Evolutionary conservation across 37 sponge, comb jelly and placozoan species (phyloP), one percentile per base, ranked within the genome.

Genomic region (Chondrilla cf. caribensis): DNA sequence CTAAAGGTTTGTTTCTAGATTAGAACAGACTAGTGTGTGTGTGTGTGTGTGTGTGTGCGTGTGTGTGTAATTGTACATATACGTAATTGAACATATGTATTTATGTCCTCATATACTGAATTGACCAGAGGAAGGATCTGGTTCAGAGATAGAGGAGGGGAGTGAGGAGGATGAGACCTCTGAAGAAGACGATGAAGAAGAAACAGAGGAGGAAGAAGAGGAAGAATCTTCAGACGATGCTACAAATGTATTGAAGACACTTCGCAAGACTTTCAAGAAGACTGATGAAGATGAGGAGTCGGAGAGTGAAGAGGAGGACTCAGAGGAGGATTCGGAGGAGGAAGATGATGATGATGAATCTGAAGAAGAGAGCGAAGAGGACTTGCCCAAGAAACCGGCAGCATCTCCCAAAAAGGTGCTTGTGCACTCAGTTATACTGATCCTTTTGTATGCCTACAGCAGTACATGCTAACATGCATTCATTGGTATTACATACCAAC

Each of bases 191-290:
- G 31, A 79, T 78, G 66, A 62, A 62, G 78, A 77, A 51, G 85
- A 84, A 43, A 72, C 57, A 32, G 86, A 85, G 66, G 86, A 84
- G 44, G 60, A 58, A 54, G 84, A 71, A 29, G 84, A 83, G 0
- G 90, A 83, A 55, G 90, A 80, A 32, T 58, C 79, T 1, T 60
- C 83, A 22, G 67, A 57, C 37, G 83, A 83, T 65, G 90, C 86
- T 24, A 81, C 77, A 73, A 86, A 90, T 47, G 71, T 83, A 19
- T 75, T 90, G 6, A 73, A 86, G 66, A 86, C 79, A 24, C 60
- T 90, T 41, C 60, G 86, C 58, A 90, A 90, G 80, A 79, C 80
- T 18, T 90, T 86, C 58, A 86, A 86, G 54, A 79, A 58, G 17
- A 15, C 44, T 15, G 65, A 18, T 40, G 83, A 82, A 2, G 83